Conservation (phyloP, 2,888 invertebrate species). For the Palloptera scutellata region DNA sequence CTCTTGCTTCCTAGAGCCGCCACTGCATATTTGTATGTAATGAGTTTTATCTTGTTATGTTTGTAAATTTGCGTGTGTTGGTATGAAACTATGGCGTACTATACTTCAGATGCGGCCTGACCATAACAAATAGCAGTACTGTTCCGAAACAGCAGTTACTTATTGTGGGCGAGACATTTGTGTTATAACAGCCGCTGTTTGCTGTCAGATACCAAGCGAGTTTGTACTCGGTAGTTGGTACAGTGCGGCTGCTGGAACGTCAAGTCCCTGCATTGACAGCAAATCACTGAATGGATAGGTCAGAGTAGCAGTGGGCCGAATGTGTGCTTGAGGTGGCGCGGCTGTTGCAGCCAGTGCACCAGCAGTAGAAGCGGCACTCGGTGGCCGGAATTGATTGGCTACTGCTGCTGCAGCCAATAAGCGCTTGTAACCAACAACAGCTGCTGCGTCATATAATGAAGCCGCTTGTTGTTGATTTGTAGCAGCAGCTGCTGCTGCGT, state of each 20-base stretch:
- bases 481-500: conserved; percentile 72
- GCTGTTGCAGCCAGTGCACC: conserved; percentile 42
- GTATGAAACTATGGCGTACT: no score
- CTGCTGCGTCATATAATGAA: conserved; percentile 60
- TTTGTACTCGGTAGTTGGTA: conserved; percentile 76
- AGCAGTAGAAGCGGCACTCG: conserved; percentile 59
- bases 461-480: conserved; percentile 68
- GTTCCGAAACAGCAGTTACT: background rate
- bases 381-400: conserved; percentile 56
- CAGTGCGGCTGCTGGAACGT: conserved; percentile 68
- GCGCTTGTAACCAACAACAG: conserved; percentile 62
- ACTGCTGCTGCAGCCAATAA: conserved; percentile 63
- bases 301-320: conserved; percentile 67
- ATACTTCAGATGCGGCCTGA: no score
- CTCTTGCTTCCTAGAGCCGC: no score
- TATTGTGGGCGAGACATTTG: conserved; percentile 52
- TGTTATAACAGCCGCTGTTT: conserved; percentile 63
- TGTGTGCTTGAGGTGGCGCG: conserved; percentile 62
- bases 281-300: conserved; percentile 76
- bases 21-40: conserved; percentile 12
- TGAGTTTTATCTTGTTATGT: background rate
- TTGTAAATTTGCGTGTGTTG: conserved; percentile 11
- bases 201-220: conserved; percentile 75
- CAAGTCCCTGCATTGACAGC: conserved; percentile 75
- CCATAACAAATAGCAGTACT: conserved; percentile 45